Evolutionary conservation across 1,140 invertebrate genomes (phyloP).

Genomic region (Drosophila watanabei): DNA sequence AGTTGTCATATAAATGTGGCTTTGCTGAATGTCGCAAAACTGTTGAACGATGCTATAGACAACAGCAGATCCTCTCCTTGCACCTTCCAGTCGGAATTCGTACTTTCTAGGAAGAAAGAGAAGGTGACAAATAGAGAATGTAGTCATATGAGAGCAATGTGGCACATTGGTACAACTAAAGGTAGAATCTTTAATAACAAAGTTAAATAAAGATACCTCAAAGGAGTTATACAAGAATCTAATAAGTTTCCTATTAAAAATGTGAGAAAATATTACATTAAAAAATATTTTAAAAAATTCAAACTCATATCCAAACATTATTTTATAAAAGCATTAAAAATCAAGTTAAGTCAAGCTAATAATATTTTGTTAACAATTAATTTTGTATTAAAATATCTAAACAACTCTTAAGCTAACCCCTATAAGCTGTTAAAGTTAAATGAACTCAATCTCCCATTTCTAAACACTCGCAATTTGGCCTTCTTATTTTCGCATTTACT

Average conservation of each 20-base stretch:
- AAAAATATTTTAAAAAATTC: no score
- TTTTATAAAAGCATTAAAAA: no score
- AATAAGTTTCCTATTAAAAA: no score
- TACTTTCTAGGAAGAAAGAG: background rate
- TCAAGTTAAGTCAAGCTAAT: no score
- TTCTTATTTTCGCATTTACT: conserved; percentile 13
- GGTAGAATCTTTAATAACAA: background rate
- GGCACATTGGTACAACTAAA: background rate
- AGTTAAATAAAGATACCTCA: background rate
- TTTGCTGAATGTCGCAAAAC: conserved; percentile 71
- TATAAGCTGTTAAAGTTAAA: background rate
- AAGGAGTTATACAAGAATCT: no score
- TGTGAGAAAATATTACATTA: no score
- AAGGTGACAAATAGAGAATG: background rate
- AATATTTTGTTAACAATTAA: background rate
- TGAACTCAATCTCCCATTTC: background rate
- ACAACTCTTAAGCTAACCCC: background rate
- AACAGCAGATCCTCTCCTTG: conserved; percentile 20
- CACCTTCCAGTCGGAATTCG: background rate
- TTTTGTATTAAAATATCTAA: background rate
- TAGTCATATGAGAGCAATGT: background rate
- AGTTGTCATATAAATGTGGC: conserved; percentile 61
- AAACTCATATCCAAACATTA: no score
- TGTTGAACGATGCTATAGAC: conserved; percentile 71
- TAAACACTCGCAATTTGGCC: background rate